These are phyloP conservation scores for Antechinus stuartii DNA, from an alignment of 2,113 vertebrate genomes.

Conservation along the genomic window DNA sequence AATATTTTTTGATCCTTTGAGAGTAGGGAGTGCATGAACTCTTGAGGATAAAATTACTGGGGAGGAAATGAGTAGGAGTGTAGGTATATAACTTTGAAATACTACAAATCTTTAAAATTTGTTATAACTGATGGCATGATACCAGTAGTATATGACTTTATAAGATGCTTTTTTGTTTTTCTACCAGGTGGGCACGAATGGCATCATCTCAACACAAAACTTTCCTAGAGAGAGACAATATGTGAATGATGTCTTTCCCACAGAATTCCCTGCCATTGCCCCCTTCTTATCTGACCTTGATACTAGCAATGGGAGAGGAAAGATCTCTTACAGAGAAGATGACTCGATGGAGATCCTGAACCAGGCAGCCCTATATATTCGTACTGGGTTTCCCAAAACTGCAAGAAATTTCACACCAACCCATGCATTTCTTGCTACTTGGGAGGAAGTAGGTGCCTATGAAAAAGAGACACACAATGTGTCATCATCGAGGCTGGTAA, in stretches of 20 bases:
- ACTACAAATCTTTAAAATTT: background rate
- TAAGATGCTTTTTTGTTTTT: fast-evolving
- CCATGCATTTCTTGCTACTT: constrained; percentile 90
- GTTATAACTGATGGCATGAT: background rate
- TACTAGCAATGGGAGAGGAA: constrained; percentile 90
- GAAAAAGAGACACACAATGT: constrained; percentile 84
- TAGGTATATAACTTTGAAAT: background rate
- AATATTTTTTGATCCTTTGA: background rate
- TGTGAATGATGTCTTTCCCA: constrained; percentile 96
- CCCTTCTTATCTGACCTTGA: constrained; percentile 97
- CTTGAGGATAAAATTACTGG: background rate
- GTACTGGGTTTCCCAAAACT: constrained; percentile 87
- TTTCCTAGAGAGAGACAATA: constrained; percentile 98
- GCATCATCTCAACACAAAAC: constrained; percentile 95
- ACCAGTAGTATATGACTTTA: background rate
- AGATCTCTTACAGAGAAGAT: constrained; percentile 92
- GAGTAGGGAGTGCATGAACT: background rate
- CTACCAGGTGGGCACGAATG: constrained; percentile 96
- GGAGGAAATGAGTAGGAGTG: background rate
- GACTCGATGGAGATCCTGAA: constrained; percentile 85
- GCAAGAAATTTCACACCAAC: constrained; percentile 86
- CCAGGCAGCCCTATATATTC: constrained; percentile 86
- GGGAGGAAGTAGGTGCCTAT: constrained; percentile 93
- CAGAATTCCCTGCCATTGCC: constrained; percentile 95
- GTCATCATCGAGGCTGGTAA: constrained; percentile 88